Evolutionary conservation across 2,888 invertebrate species (phyloP).

Genomic region (Lasioglossum zephyrum): DNA sequence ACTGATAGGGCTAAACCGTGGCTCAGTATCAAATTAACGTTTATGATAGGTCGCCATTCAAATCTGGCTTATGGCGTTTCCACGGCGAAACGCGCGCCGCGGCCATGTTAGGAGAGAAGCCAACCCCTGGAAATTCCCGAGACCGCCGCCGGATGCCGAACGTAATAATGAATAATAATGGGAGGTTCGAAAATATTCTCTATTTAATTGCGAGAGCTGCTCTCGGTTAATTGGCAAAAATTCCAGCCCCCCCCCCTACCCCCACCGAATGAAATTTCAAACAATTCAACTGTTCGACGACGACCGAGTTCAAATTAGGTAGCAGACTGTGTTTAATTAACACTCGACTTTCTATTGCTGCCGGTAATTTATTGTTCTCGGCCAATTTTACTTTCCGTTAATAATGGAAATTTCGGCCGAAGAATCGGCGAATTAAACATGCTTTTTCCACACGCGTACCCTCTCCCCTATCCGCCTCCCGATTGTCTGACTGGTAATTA

Average conservation of each 20-base stretch:
- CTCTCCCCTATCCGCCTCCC: too few relatives aligned
- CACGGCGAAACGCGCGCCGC: slow-evolving; percentile 15
- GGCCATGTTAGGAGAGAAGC: slow-evolving; percentile 24
- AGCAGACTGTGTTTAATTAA: slow-evolving; percentile 31
- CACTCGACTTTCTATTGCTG: neutral
- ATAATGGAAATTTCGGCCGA: neutral
- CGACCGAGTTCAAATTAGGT: slow-evolving; percentile 16
- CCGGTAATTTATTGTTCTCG: neutral
- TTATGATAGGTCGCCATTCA: slow-evolving; percentile 68
- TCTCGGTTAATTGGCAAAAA: neutral
- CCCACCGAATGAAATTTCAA: slow-evolving; percentile 11
- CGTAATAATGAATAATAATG: slow-evolving; percentile 5
- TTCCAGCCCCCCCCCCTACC: neutral
- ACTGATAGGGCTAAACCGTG: slow-evolving; percentile 72
- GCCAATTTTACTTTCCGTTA: neutral
- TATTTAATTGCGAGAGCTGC: neutral
- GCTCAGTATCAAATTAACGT: slow-evolving; percentile 73
- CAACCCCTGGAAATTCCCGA: slow-evolving; percentile 1
- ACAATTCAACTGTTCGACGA: neutral
- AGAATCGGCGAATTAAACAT: neutral
- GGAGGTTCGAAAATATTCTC: neutral
- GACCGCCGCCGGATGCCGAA: neutral
- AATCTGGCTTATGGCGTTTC: slow-evolving; percentile 62
- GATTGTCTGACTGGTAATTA: neutral
- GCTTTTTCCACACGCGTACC: neutral